phyloP scores from a whole-genome alignment of 2,113 vertebrate species.

The Uropsilus gracilis region DNA sequence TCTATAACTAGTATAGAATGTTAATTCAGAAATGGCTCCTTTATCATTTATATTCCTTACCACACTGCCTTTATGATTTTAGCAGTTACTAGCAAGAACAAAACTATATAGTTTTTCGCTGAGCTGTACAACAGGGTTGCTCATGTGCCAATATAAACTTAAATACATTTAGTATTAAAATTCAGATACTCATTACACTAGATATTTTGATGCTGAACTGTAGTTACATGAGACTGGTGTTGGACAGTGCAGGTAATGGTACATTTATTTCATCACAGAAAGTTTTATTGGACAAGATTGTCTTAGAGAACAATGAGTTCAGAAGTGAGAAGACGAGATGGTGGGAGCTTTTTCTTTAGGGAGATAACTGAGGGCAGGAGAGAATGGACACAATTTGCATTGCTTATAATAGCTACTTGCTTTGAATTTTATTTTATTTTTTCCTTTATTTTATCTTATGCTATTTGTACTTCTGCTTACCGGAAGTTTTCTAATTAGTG shows the following conservation, averaged over 20 bases:
- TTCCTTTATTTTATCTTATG: no score
- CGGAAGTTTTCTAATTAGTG: not conserved
- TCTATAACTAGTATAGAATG: not conserved
- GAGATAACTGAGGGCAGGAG: not conserved
- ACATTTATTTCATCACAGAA: not conserved
- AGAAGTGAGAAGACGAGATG: not conserved
- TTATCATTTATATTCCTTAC: not conserved
- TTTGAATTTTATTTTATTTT: constrained; percentile 17
- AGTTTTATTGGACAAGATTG: not conserved
- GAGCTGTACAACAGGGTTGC: not conserved
- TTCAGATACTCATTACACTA: not conserved
- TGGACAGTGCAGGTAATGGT: not conserved
- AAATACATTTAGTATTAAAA: constrained; percentile 22
- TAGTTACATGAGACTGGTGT: not conserved
- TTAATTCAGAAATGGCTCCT: not conserved
- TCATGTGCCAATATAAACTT: not conserved
- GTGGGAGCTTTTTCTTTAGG: not conserved
- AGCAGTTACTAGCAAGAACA: constrained; percentile 1
- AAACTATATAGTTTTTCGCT: not conserved
- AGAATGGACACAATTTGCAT: not conserved
- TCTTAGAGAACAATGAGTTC: not conserved
- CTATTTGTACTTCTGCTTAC: not conserved
- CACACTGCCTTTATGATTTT: not conserved
- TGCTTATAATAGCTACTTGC: not conserved
- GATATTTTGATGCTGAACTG: not conserved